Evolutionary conservation across 2,113 vertebrate species (phyloP), one percentile per base, ranked within the genome.

Genomic region (Poecile atricapillus): DNA sequence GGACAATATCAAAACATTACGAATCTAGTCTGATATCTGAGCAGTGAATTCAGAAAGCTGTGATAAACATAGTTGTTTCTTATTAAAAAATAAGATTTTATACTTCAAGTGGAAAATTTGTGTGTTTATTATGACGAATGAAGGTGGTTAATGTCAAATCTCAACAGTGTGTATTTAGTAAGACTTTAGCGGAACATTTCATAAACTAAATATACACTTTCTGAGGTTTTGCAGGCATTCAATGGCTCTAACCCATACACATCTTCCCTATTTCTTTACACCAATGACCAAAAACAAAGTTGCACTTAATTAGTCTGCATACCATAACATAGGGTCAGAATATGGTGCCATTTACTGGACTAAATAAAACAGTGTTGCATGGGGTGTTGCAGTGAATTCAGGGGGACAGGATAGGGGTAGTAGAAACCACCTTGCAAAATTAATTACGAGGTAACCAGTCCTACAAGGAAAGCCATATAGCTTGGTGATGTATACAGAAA

Each of bases 1-100:
- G 99, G 98, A 98, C 97, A 97, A 95, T 97, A 98, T 99, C 99
- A 99, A 98, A 98, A 98, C 97, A 89, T 93, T 95, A 83, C 76
- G 96, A 97, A 97, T 94, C 87, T 83, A 94, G 96, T 73, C 65
- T 98, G 96, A 97, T 98, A 98, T 97, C 91, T 97, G 95, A 79
- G 50, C 33, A 50, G 69, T 97, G 95, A 98, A 98, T 97, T 98
- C 98, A 97, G 97, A 98, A 98, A 95, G 97, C 95, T 97, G 87
- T 65, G 95, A 97, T 96, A 98, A 98, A 98, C 98, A 97, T 94
- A 97, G 90, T 93, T 97, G 96, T 97, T 98, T 97, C 97, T 71
- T 96, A 97, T 97, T 97, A 97, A 97, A 97, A 97, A 96, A 92
- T 90, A 92, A 97, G 92, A 94, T 93, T 90, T 90, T 96, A 97